Evolutionary conservation across 2,888 invertebrate species (phyloP), one percentile per base, ranked within the genome.

Genomic region (Stictocephala bisonia): DNA sequence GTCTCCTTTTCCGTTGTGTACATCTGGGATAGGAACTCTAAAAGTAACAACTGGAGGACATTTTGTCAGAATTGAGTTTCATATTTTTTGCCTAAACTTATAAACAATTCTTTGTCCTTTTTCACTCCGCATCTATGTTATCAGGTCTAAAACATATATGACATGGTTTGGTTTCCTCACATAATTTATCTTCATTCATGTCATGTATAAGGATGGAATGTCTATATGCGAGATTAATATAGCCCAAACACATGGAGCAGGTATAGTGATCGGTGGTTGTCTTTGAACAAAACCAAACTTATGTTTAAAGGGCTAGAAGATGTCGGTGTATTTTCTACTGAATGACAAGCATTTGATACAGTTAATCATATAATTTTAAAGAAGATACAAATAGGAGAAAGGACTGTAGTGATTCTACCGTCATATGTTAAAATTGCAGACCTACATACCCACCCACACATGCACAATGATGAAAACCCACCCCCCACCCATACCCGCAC

Each of bases 21-120:
- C 74, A 31, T 73, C 70, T 26, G 73, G 51, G 35, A 75, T 60
- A 22, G 58, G 20, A n/a, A 75, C 60, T 44, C 58, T 24, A 29
- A 75, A 69, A 20, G 27, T 40, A 11, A 13, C 27, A 35, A 53
- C 75, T 22, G 18, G 70, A 48, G 26, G 70, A 70, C 24, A 48
- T 35, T 71, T 71, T 40, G 51, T 71, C 31, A 9, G 69, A 72
- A 27, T 35, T 40, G 26, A 6, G n/a, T 44, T 72, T 72, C 58
- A 68, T 74, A 68, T 72, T 72, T 68, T 53, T 40, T 0, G 56
- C 50, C 66, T 51, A 70, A 15, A n/a, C n/a, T 41, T 66, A 40
- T 13, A 66, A 27, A 26, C n/a, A 22, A 13, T 41, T 3, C 15
- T 41, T 40, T 66, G 44, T 24, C 44, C 40, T 41, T 20, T 66